phyloP scores from a whole-genome alignment of 2,113 vertebrate species.

The Rhadina sibilatrix region DNA sequence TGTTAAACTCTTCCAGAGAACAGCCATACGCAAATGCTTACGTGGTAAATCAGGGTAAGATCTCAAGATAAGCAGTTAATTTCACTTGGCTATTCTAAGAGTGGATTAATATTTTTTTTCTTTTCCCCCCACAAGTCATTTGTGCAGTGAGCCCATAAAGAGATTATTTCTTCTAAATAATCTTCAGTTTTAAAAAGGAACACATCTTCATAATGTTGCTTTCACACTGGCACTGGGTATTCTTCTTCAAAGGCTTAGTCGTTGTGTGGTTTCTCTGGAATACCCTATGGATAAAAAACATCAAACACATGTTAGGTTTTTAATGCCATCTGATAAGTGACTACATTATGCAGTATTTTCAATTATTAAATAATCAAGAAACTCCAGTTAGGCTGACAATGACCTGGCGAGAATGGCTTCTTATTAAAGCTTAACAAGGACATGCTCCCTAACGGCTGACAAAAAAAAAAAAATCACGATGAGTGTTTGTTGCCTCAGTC shows the following conservation, averaged over 20 bases:
- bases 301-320: background rate
- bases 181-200: constrained; percentile 43
- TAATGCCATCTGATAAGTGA: background rate
- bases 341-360: background rate
- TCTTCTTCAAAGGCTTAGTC: constrained; percentile 72
- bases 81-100: constrained; percentile 50
- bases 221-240: background rate
- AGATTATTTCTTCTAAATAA: constrained; percentile 56
- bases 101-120: constrained; percentile 27
- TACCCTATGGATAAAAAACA: constrained; percentile 73
- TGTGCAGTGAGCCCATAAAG: constrained; percentile 54
- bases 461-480: background rate
- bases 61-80: constrained; percentile 46
- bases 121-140: constrained; percentile 36
- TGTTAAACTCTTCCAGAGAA: constrained; percentile 26
- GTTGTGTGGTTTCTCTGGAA: constrained; percentile 87
- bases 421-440: background rate
- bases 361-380: background rate
- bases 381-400: background rate
- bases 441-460: accelerated
- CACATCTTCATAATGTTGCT: constrained; percentile 6
- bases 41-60: background rate
- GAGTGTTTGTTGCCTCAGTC: background rate
- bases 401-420: background rate
- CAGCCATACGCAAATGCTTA: constrained; percentile 21